Evolutionary conservation across 2,113 vertebrate genomes (phyloP).

Genomic region (human): GRCh38 chr2:24162501-24163000

Average conservation of each 20-base stretch:
- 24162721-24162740: background rate
- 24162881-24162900: background rate
- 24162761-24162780: background rate
- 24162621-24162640: background rate
- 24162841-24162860: background rate
- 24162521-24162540: slow-evolving; percentile 12
- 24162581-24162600: background rate
- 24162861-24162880: background rate
- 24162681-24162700: background rate
- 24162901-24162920: background rate
- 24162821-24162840: background rate
- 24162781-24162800: background rate
- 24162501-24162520: background rate
- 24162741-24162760: slow-evolving; percentile 1
- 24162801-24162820: background rate
- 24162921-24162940: background rate
- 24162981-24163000: background rate
- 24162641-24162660: background rate
- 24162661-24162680: background rate
- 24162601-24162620: background rate
- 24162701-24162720: background rate
- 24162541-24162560: background rate
- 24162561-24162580: background rate
- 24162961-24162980: background rate
- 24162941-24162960: background rate